Percentiles rank a stretch among this genome's conserved stretches.
phyloP scores from a whole-genome alignment of 2,888 invertebrate species.

The Drosophila eohydei region DNA sequence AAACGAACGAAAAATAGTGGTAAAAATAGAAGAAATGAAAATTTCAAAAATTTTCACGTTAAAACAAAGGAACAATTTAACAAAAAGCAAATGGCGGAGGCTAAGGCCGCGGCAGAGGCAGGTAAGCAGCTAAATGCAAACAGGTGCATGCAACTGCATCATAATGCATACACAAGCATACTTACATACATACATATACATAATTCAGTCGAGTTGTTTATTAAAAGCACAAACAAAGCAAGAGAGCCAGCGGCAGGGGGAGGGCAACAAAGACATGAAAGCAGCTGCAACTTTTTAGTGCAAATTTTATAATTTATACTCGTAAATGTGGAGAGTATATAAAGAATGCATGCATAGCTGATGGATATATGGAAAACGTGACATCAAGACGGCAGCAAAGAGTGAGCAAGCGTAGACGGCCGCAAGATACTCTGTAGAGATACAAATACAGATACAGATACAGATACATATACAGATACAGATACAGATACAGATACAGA shows the following conservation, averaged over 20 bases:
- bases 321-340: constrained; percentile 48
- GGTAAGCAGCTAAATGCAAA: constrained; percentile 49
- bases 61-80: constrained; percentile 77
- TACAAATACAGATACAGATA: not conserved
- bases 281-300: constrained; percentile 74
- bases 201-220: constrained; percentile 60
- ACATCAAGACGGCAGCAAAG: constrained; percentile 8
- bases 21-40: constrained; percentile 31
- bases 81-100: constrained; percentile 67
- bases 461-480: not conserved
- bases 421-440: constrained; percentile 4
- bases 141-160: constrained; percentile 54
- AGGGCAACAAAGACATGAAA: constrained; percentile 47
- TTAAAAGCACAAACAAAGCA: constrained; percentile 48
- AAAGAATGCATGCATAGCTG: constrained; percentile 45
- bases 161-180: constrained; percentile 40
- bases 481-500: not conserved
- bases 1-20: constrained; percentile 16
- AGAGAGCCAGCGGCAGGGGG: not conserved
- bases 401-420: not conserved
- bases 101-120: constrained; percentile 3
- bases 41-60: constrained; percentile 70
- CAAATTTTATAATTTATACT: constrained; percentile 74
- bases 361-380: constrained; percentile 46
- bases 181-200: constrained; percentile 28